phyloP scores from a whole-genome alignment of 1,140 invertebrate genomes.

The Drosophila trapezifrons region DNA sequence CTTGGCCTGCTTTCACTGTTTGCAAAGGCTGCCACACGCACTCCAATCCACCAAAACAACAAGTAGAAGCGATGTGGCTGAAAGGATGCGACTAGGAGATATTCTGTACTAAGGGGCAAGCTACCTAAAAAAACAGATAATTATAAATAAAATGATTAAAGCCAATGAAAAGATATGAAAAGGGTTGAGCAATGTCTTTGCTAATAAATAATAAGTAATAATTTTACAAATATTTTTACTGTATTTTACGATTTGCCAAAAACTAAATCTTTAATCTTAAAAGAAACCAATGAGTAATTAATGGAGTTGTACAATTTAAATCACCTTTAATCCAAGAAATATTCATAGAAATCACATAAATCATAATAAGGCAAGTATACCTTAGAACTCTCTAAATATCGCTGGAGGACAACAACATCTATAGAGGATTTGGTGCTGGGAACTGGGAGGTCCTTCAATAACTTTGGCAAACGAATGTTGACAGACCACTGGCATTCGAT shows the following conservation, averaged over 20 bases:
- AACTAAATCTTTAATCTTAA: too few species aligned
- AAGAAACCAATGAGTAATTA: too few species aligned
- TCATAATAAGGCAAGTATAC: background rate
- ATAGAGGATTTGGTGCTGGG: constrained; percentile 1
- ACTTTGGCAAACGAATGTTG: constrained; percentile 67
- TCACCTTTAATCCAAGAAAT: background rate
- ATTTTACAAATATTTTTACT: too few species aligned
- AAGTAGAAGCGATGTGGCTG: background rate
- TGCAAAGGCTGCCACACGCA: constrained; percentile 52
- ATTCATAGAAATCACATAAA: too few species aligned
- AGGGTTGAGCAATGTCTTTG: too few species aligned
- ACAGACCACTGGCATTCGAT: constrained; percentile 65
- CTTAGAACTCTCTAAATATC: background rate
- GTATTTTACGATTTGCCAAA: background rate
- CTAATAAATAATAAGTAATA: too few species aligned
- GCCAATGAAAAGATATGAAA: too few species aligned
- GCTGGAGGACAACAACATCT: background rate
- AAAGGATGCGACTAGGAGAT: background rate
- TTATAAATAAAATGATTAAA: too few species aligned
- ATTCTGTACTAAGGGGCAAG: too few species aligned
- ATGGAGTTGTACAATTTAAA: too few species aligned
- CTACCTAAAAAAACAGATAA: too few species aligned
- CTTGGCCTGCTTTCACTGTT: constrained; percentile 36
- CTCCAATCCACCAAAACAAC: constrained; percentile 19
- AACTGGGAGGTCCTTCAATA: constrained; percentile 41